Conservation (phyloP, 2,797 vertebrate species). For the Phataginus tetradactyla region DNA sequence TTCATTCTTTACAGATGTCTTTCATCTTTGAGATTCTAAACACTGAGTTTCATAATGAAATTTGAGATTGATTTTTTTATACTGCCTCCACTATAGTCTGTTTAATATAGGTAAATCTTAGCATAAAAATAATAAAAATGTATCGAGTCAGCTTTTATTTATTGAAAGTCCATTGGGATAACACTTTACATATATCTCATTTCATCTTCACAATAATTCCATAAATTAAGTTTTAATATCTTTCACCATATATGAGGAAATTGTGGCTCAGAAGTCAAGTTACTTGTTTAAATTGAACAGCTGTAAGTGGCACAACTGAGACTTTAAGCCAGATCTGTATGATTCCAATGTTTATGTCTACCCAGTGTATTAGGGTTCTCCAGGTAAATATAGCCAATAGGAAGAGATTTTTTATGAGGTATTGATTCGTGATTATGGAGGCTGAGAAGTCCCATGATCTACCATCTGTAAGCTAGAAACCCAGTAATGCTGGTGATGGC, state of each 20-base stretch:
- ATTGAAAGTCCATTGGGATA: background rate
- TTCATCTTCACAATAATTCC: background rate
- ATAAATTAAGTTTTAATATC: background rate
- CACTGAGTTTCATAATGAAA: constrained; percentile 1
- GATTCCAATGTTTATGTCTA: background rate
- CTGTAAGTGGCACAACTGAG: background rate
- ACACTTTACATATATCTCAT: background rate
- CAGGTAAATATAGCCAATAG: background rate
- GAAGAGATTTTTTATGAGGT: background rate
- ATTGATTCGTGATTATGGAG: background rate
- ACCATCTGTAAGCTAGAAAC: background rate
- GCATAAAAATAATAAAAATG: background rate
- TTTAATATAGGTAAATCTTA: constrained; percentile 28
- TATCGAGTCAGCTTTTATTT: constrained; percentile 24
- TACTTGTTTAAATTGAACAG: background rate
- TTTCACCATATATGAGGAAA: background rate
- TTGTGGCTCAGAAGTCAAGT: background rate
- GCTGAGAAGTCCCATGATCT: background rate
- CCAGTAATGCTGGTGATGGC: background rate
- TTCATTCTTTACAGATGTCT: constrained; percentile 3
- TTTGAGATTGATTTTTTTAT: background rate
- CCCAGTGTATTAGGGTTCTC: background rate
- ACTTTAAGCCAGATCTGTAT: background rate
- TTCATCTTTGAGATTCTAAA: background rate
- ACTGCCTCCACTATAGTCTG: background rate